A percentile compares a stretch with the other conserved stretches of the same genome.
Evolutionary conservation across 2,888 invertebrate genomes (phyloP).

Genomic region (Euzophera pinguis): DNA sequence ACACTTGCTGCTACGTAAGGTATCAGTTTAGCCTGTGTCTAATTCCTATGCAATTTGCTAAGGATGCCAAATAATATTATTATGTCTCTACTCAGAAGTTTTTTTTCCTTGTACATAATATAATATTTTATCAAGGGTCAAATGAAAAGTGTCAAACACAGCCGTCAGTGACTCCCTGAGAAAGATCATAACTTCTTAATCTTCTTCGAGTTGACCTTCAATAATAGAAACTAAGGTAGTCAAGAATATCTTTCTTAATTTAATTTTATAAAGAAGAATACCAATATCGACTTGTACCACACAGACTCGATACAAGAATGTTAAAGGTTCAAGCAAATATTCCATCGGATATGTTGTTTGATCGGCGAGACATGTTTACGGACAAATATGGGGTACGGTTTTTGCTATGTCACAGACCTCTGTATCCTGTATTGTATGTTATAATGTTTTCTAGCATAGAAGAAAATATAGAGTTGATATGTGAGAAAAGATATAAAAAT

Average conservation of each 20-base stretch:
- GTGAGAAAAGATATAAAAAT: too few relatives aligned
- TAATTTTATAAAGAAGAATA: neutral
- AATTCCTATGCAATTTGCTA: too few relatives aligned
- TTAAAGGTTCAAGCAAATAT: conserved; percentile 66
- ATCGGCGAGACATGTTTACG: conserved; percentile 72
- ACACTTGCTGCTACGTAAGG: too few relatives aligned
- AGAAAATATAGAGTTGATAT: neutral
- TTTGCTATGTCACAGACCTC: conserved; percentile 30
- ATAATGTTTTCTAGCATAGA: neutral
- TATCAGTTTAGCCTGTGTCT: too few relatives aligned
- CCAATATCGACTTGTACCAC: conserved; percentile 25
- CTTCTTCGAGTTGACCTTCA: too few relatives aligned
- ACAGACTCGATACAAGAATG: conserved; percentile 40
- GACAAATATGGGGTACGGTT: conserved; percentile 58
- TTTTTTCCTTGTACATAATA: too few relatives aligned
- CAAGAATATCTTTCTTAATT: neutral
- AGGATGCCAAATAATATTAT: too few relatives aligned
- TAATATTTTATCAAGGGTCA: too few relatives aligned
- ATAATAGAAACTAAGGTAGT: neutral
- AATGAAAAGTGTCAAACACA: too few relatives aligned
- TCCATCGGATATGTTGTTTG: conserved; percentile 72
- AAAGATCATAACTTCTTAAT: too few relatives aligned
- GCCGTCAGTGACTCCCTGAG: too few relatives aligned
- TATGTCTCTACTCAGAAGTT: too few relatives aligned
- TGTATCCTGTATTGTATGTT: conserved; percentile 8